phyloP scores from a whole-genome alignment of 2,888 invertebrate genomes.

The Pteria penguin region DNA sequence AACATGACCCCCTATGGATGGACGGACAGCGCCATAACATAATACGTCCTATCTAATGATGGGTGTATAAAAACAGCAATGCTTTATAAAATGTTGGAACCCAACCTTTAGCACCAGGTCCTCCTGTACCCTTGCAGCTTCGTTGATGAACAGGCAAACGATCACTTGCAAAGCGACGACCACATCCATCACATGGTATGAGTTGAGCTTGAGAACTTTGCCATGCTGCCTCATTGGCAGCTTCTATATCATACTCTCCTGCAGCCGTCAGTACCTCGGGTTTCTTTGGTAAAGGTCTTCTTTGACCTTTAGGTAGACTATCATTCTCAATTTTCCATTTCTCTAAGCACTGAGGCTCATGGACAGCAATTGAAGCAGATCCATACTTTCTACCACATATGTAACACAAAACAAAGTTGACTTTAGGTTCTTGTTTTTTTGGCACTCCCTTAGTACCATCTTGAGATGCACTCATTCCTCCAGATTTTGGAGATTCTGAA shows the following conservation, averaged over 20 bases:
- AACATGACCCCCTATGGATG: too few species aligned
- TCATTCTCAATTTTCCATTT: constrained; percentile 84
- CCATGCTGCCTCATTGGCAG: constrained; percentile 83
- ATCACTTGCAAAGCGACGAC: constrained; percentile 86
- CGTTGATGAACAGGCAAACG: constrained; percentile 84
- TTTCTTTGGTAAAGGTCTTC: constrained; percentile 83
- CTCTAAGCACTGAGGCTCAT: constrained; percentile 86
- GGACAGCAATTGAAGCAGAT: constrained; percentile 84
- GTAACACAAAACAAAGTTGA: constrained; percentile 82
- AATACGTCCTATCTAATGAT: too few species aligned
- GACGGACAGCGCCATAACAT: too few species aligned
- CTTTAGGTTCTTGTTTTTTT: constrained; percentile 56
- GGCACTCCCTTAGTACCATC: not conserved
- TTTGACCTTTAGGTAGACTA: constrained; percentile 82
- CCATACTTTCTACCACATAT: constrained; percentile 86
- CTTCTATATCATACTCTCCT: constrained; percentile 80
- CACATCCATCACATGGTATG: constrained; percentile 81
- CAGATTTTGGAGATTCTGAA: not conserved
- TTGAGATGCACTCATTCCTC: not conserved
- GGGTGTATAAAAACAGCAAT: too few species aligned
- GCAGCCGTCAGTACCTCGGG: constrained; percentile 80
- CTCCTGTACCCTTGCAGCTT: constrained; percentile 80
- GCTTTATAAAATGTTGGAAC: too few species aligned
- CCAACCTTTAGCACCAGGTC: constrained; percentile 3
- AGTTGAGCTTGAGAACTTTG: constrained; percentile 81